Evolutionary conservation across 2,113 vertebrate species (phyloP).

Genomic region (Hippopotamus amphibius): DNA sequence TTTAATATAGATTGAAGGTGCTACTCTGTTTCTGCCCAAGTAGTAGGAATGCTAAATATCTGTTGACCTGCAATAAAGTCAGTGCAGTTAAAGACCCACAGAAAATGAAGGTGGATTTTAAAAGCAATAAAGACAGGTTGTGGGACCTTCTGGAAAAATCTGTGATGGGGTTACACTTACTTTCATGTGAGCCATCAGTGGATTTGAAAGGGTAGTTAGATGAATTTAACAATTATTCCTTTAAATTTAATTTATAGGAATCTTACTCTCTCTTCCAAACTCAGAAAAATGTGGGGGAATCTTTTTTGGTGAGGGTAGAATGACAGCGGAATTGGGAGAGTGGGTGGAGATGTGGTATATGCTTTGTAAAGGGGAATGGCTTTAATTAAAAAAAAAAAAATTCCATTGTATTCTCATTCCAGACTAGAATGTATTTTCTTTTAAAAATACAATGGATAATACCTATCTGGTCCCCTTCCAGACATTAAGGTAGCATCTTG

Average conservation of each 20-base stretch:
- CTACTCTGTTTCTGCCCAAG: neutral
- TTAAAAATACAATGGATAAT: neutral
- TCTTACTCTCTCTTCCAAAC: neutral
- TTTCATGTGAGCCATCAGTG: neutral
- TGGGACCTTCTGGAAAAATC: neutral
- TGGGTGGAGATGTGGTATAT: neutral
- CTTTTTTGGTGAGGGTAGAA: neutral
- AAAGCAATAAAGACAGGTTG: neutral
- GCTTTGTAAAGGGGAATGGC: neutral
- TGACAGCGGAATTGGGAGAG: neutral
- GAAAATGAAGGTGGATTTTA: constrained; percentile 36
- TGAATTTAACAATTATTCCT: neutral
- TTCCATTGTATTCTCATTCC: neutral
- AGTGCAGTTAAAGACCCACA: neutral
- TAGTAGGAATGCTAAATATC: neutral
- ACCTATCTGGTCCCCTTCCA: neutral
- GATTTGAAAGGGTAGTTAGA: neutral
- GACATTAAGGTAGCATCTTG: neutral
- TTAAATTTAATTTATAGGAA: neutral
- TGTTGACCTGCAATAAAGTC: neutral
- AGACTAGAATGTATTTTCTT: constrained; percentile 33
- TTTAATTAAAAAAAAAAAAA: neutral
- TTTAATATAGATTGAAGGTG: neutral
- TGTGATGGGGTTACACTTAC: neutral
- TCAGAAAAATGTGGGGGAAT: neutral